Conservation (phyloP, 2,888 invertebrate species). For the Dioctria rufipes region DNA sequence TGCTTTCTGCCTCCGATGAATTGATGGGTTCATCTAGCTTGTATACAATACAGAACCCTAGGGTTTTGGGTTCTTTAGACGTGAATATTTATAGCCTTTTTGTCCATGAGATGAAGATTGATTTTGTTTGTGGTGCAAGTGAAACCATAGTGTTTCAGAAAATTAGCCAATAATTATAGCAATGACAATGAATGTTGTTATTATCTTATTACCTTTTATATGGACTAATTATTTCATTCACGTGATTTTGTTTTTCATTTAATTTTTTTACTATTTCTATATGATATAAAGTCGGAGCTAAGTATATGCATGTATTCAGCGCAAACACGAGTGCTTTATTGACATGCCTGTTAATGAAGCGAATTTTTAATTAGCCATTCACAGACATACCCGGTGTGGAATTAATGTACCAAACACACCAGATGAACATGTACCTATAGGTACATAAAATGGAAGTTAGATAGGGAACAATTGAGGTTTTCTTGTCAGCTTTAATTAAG, state of each 20-base stretch:
- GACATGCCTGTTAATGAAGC: constrained; percentile 23
- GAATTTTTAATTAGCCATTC: constrained; percentile 25
- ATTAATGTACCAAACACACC: neutral
- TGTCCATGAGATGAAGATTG: neutral
- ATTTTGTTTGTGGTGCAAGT: neutral
- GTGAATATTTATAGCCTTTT: neutral
- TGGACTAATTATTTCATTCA: neutral
- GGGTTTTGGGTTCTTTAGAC: neutral
- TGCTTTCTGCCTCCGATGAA: constrained; percentile 9
- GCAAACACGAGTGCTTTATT: neutral
- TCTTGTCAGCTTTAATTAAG: constrained; percentile 15
- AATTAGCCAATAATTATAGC: too few species aligned
- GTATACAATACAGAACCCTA: neutral
- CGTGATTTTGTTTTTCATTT: neutral
- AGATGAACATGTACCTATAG: neutral
- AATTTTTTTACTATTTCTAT: neutral
- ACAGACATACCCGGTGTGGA: neutral
- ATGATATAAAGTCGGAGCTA: neutral
- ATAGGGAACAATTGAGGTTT: constrained; percentile 27
- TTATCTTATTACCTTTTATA: too few species aligned
- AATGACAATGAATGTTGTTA: too few species aligned
- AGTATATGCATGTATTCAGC: neutral
- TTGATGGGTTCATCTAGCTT: constrained; percentile 24
- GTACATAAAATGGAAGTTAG: constrained; percentile 8
- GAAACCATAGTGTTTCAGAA: too few species aligned